Base-by-base conservation (phyloP, 2,797 vertebrate genomes). In the Lithobates pipiens region DNA sequence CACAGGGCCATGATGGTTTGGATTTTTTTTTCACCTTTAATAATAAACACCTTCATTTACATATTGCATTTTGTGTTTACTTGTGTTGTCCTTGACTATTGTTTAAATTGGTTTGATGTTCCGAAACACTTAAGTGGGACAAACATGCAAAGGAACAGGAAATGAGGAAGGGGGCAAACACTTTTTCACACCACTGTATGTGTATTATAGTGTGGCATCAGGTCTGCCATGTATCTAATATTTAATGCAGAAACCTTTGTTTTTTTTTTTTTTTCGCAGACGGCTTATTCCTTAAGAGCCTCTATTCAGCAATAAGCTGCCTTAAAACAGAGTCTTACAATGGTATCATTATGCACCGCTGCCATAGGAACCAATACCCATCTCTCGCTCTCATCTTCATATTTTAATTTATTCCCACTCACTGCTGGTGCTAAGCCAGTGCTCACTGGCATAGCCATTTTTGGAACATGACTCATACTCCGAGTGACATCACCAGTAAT, bases 321-420 rank as follows among this genome's bases (percentile, higher is more conserved):
- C 61, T 80, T 76, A 80, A 85, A 85, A 57, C 84, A 42, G 78
- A 80, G 77, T 68, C 36, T 80, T 85, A 79, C 85, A 83, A 82
- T 83, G 85, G 36, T 39, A 83, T 83, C 85, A 87, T 87, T 87
- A 87, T 87, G 70, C 76, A 54, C 69, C 34, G 85, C 80, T 87
- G 85, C 80, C 85, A 87, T 87, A 87, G 85, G 80, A 87, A 87
- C 80, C 76, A 83, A 74, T 78, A 44, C 78, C 76, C 77, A 76
- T 81, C 78, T 86, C 84, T 69, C 76, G 46, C 57, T 71, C 84
- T 75, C 77, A 80, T 80, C 84, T 86, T 86, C 78, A 79, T 86
- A 82, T 86, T 86, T 86, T 86, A 73, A 82, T 86, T 34, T 77
- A 86, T 86, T 86, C 85, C 85, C 76, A 83, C 85, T 87, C 76